These are phyloP conservation scores for Machimus atricapillus DNA, from an alignment of 2,888 invertebrate species.

Conservation along the genomic window DNA sequence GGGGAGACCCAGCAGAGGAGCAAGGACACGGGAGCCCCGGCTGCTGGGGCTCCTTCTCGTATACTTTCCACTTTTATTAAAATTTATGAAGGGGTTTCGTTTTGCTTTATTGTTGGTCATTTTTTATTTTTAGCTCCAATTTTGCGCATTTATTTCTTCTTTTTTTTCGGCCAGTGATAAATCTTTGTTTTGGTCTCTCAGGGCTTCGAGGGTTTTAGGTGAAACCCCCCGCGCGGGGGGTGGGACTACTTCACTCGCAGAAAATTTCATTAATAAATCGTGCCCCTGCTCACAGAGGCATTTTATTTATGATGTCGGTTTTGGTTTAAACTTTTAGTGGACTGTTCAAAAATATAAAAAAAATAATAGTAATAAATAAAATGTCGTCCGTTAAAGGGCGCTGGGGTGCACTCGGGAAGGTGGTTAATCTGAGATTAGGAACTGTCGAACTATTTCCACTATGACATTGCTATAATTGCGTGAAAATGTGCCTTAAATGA, in stretches of 20 bases:
- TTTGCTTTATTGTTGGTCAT: slow-evolving; percentile 34
- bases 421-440: neutral
- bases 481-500: neutral
- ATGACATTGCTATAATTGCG: neutral
- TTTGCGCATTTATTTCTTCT: slow-evolving; percentile 22
- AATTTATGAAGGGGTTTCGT: slow-evolving; percentile 43
- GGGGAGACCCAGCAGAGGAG: neutral
- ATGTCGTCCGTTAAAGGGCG: neutral
- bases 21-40: slow-evolving; percentile 1
- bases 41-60: neutral
- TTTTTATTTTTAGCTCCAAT: slow-evolving; percentile 38
- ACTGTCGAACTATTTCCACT: neutral
- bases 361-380: neutral
- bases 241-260: neutral
- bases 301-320: neutral
- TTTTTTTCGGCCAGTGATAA: slow-evolving; percentile 6
- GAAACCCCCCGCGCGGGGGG: neutral
- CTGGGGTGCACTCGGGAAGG: neutral
- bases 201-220: neutral
- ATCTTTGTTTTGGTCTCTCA: slow-evolving; percentile 20
- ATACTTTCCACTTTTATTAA: slow-evolving; percentile 41
- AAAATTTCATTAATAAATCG: slow-evolving; percentile 12
- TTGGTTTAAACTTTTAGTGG: neutral
- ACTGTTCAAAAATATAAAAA: neutral
- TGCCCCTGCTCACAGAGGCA: neutral